phyloP scores from a whole-genome alignment of 2,113 vertebrate species.

The Hyla sarda region DNA sequence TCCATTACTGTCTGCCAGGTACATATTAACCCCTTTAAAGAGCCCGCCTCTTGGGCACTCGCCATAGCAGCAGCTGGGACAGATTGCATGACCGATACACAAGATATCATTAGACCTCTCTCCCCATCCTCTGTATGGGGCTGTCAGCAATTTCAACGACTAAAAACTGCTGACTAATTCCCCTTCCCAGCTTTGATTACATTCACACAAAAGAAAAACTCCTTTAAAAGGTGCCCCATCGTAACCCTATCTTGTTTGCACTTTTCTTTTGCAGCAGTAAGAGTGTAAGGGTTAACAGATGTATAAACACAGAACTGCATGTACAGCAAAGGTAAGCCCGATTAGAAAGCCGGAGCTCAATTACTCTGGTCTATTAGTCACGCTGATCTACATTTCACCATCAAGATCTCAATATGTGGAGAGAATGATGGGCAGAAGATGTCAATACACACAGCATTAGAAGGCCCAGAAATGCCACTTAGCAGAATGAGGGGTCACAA shows the following conservation, averaged over 20 bases:
- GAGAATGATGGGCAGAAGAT: conserved; percentile 82
- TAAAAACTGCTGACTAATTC: too few relatives aligned
- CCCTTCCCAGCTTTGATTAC: neutral
- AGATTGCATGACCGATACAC: too few relatives aligned
- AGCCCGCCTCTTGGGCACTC: too few relatives aligned
- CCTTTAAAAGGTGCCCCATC: neutral
- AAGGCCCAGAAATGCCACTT: conserved; percentile 83
- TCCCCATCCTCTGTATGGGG: too few relatives aligned
- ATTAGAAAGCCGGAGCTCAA: conserved; percentile 72
- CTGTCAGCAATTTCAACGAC: too few relatives aligned
- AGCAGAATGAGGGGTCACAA: conserved; percentile 89
- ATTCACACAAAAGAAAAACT: neutral
- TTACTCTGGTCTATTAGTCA: conserved; percentile 78
- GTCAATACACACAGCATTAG: conserved; percentile 87
- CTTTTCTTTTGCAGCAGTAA: conserved; percentile 73
- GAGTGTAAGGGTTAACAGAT: conserved; percentile 75
- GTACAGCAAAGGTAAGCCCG: conserved; percentile 80
- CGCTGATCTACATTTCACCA: conserved; percentile 84
- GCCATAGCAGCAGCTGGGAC: too few relatives aligned
- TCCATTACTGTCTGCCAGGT: too few relatives aligned
- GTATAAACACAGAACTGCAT: conserved; percentile 76
- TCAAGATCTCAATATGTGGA: conserved; percentile 84
- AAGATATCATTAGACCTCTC: too few relatives aligned
- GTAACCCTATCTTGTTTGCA: neutral
- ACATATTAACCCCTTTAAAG: too few relatives aligned